Base-by-base conservation (phyloP, 92 coral and sea anemone species). In the Siderastrea radians region DNA sequence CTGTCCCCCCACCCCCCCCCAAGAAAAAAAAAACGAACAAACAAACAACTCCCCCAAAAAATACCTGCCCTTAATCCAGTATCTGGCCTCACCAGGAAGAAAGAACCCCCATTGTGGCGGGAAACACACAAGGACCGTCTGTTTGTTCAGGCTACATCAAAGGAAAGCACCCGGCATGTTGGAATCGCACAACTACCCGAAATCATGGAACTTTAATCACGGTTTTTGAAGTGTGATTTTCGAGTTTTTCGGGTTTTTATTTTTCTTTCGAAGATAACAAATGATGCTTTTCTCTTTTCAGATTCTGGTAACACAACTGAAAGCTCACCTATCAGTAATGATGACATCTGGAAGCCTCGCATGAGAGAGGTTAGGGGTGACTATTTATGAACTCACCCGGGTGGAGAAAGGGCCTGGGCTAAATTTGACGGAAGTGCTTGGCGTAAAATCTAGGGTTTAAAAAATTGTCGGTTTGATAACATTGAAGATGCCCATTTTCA, bases 321-420 rank as follows among this genome's bases (percentile, higher is more conserved):
- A 15, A 70, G 38, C 53, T 67, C 81, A 12, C 16, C 49, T 8
- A 58, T 46, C 51, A 1, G 58, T 60, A 72, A 45, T 68, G 89
- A 80, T 85, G 93, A 94, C 38, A 90, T 90, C 48, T 95, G 98
- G 98, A 93, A 95, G 86, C 78, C 92, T 49, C 94, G 96, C 71
- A 95, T 95, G 94, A 87, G 93, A 44, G 98, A 95, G 94, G 98
- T 95, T 82, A 9, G 85, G 5, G 6, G 38, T 4, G 13, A 74
- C 14, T 19, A 61, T 26, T 26, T 26, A 26, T 26, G 16, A 61
- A 61, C 6, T 44, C 3, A 38, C 16, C 38, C 0, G 38, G 38
- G 38, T 26, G 38, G 38, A 0, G 38, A 26, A 26, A 26, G 38
- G 38, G 38, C 38, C 0, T 26, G 38, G 14, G 26, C 74, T 68